phyloP scores from a whole-genome alignment of 2,797 vertebrate genomes.

The Odontamblyopus lacepedii region DNA sequence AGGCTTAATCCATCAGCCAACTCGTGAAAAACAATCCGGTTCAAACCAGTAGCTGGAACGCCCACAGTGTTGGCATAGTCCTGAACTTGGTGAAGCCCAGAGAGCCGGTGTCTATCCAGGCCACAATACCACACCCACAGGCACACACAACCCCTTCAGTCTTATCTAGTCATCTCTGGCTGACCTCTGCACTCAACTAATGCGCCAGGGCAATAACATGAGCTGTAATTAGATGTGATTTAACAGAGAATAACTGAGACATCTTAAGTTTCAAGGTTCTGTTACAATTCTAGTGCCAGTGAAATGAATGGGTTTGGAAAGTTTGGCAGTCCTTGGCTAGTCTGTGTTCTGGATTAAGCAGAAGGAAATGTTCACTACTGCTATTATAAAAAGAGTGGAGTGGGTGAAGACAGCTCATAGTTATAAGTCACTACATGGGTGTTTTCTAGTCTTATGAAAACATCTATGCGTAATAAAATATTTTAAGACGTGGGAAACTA shows the following conservation, averaged over 20 bases:
- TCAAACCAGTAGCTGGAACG: conserved; percentile 69
- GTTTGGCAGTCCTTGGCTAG: neutral
- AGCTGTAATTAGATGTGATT: conserved; percentile 2
- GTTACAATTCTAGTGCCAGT: neutral
- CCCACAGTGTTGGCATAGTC: conserved; percentile 54
- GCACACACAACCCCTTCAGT: conserved; percentile 34
- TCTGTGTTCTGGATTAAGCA: conserved; percentile 5
- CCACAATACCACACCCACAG: conserved; percentile 38
- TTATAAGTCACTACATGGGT: neutral
- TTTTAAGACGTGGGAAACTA: neutral
- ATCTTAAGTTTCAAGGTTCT: neutral
- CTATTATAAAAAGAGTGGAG: neutral
- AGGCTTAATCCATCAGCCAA: conserved; percentile 13
- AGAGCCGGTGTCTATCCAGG: conserved; percentile 25
- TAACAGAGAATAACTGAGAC: neutral
- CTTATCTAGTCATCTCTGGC: conserved; percentile 59
- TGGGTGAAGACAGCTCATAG: conserved; percentile 1
- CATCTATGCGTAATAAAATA: neutral
- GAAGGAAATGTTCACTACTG: conserved; percentile 2
- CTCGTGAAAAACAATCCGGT: conserved; percentile 49
- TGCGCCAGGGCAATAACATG: neutral
- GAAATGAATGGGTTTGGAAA: conserved; percentile 8
- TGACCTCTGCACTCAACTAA: conserved; percentile 15
- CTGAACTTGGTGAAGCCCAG: conserved; percentile 65
- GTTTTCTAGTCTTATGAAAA: neutral